Base-by-base conservation (phyloP, 1,140 invertebrate species). In the Solen grandis region DNA sequence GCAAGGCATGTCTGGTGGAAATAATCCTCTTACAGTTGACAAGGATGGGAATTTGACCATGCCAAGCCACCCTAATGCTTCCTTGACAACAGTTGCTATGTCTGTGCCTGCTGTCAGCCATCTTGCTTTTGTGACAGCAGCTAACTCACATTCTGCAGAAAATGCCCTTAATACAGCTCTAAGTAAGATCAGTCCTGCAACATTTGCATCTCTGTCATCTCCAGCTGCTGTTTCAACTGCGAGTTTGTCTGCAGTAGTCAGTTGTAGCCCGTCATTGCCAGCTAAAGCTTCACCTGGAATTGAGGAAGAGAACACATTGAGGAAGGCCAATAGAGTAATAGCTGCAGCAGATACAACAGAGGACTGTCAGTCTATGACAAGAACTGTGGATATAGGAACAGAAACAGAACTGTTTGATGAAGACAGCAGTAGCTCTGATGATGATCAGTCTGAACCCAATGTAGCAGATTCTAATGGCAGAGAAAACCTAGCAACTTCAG, bases 341-440 rank as follows among this genome's bases (percentile, higher is more conserved):
- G 77, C 77, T 27, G 77, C 77, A 63, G 77, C 77, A 16, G 77
- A 80, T 27, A 72, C 77, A n/a, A 80, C 77, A 13, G 68, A 70
- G 31, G 77, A 78, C 27, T 78, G 75, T 36, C 65, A 36, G 5
- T 41, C 57, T 29, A 60, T 57, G 13, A 46, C 75, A 25, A 69
- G 38, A 69, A 78, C 75, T 60, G 63, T 68, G 38, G 75, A 78
- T 59, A 78, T 78, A 36, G 75, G 75, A 16, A 78, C 75, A 29
- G 75, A 78, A 69, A 78, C 75, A 55, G 75, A 78, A 52, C 63
- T 46, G 16, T 46, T 41, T 55, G 75, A 78, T n/a, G 63, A 78
- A 8, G 50, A 69, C 25, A 65, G 69, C 41, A 22, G 29, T 5
- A 52, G 27, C 38, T 3, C 8, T 29, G 63, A 55, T 29, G 38